Evolutionary conservation across 2,113 vertebrate species (phyloP).

Genomic region (Scopus umbretta): DNA sequence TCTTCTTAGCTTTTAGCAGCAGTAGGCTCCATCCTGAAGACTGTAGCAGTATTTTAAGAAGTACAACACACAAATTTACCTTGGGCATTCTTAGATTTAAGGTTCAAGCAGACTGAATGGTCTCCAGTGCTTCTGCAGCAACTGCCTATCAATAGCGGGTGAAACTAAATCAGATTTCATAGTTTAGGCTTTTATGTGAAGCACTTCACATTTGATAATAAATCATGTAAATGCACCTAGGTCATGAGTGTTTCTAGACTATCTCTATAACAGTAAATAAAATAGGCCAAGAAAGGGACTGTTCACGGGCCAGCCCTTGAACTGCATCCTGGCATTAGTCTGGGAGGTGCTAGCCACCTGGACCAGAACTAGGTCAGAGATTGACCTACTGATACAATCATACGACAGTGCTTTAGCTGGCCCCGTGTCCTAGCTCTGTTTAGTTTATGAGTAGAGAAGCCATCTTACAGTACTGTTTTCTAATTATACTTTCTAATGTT

Average conservation of each 20-base stretch:
- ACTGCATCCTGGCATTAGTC: neutral
- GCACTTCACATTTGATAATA: neutral
- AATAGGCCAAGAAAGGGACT: neutral
- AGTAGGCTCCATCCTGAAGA: neutral
- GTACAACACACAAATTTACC: neutral
- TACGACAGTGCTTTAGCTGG: neutral
- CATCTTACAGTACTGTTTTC: neutral
- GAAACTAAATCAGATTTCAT: neutral
- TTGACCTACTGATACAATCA: neutral
- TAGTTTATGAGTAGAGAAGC: neutral
- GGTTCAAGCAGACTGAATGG: neutral
- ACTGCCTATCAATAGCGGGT: neutral
- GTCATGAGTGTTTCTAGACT: neutral
- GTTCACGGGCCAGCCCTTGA: neutral
- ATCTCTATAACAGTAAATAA: neutral
- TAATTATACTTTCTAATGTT: neutral
- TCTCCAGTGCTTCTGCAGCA: neutral
- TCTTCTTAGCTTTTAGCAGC: neutral
- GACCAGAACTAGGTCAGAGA: neutral
- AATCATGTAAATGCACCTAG: neutral
- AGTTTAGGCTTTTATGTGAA: neutral
- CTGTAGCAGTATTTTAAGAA: neutral
- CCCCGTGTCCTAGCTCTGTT: neutral
- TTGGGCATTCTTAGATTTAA: neutral
- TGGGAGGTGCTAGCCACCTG: neutral